A percentile compares a stretch with the other conserved stretches of the same genome.
These are phyloP conservation scores for Eidolon dupreanum DNA, from an alignment of 2,797 vertebrate genomes.

Conservation along the genomic window DNA sequence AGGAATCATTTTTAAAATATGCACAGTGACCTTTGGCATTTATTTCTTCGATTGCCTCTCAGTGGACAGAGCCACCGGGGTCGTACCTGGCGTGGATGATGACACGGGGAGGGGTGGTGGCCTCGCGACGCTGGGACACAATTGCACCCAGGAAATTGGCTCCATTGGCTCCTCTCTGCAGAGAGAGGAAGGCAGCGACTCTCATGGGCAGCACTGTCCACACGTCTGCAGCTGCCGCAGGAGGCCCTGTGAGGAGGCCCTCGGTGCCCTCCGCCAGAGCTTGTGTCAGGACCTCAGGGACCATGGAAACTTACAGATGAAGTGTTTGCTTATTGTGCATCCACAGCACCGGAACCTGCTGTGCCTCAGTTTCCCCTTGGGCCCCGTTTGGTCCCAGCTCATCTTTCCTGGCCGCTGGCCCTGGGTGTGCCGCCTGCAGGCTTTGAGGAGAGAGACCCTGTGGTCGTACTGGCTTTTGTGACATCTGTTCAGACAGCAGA, in stretches of 20 bases:
- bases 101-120: background rate
- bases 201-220: fast-evolving
- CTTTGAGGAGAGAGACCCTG: fast-evolving
- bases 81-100: background rate
- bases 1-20: background rate
- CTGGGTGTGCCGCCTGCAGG: fast-evolving
- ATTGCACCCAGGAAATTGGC: fast-evolving
- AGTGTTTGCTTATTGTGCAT: background rate
- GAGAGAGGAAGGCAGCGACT: too few species aligned
- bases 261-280: background rate
- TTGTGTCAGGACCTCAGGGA: background rate
- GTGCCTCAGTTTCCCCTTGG: background rate
- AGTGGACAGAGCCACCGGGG: fast-evolving
- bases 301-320: background rate
- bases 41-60: fast-evolving
- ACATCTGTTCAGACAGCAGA: background rate
- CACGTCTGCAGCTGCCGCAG: fast-evolving
- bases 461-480: fast-evolving
- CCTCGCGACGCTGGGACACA: background rate
- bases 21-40: background rate
- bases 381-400: background rate
- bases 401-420: background rate
- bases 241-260: fast-evolving
- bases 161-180: fast-evolving
- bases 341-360: background rate